Percentiles rank a stretch among this genome's conserved stretches.
phyloP scores from a whole-genome alignment of 2,888 invertebrate genomes.

The Acrobasis repandana region DNA sequence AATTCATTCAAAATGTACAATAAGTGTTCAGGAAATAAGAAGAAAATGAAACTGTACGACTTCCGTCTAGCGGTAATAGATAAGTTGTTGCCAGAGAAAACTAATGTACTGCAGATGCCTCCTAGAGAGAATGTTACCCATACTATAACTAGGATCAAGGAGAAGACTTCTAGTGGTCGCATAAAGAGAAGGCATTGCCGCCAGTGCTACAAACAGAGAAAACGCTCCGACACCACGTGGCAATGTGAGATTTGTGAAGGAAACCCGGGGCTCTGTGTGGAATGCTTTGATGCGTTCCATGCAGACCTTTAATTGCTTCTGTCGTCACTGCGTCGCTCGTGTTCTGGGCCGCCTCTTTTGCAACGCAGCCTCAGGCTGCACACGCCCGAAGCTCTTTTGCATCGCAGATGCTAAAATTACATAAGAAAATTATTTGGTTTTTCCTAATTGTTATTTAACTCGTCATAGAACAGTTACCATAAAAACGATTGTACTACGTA shows the following conservation, averaged over 20 bases:
- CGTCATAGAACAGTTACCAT: too few species aligned
- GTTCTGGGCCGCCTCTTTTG: too few species aligned
- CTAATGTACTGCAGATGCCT: not conserved
- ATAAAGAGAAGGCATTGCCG: constrained; percentile 23
- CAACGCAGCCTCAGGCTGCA: too few species aligned
- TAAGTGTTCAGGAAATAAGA: not conserved
- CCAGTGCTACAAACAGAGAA: constrained; percentile 21
- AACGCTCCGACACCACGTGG: constrained; percentile 21
- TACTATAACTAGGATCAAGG: constrained; percentile 8
- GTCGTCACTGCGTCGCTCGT: too few species aligned
- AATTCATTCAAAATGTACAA: not conserved
- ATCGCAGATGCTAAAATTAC: too few species aligned
- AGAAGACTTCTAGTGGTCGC: constrained; percentile 13
- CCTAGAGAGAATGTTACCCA: not conserved
- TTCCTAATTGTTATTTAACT: too few species aligned
- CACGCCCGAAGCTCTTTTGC: too few species aligned
- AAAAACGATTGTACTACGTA: too few species aligned
- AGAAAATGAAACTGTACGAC: not conserved
- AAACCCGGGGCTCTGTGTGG: constrained; percentile 3
- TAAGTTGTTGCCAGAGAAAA: constrained; percentile 15
- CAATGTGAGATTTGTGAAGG: constrained; percentile 20
- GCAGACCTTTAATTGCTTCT: not conserved
- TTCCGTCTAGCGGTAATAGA: constrained; percentile 17
- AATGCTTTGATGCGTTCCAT: not conserved
- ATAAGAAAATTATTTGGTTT: too few species aligned